These are phyloP conservation scores for Poeciliopsis gracilis DNA, from an alignment of 2,797 vertebrate genomes.

Conservation along the genomic window DNA sequence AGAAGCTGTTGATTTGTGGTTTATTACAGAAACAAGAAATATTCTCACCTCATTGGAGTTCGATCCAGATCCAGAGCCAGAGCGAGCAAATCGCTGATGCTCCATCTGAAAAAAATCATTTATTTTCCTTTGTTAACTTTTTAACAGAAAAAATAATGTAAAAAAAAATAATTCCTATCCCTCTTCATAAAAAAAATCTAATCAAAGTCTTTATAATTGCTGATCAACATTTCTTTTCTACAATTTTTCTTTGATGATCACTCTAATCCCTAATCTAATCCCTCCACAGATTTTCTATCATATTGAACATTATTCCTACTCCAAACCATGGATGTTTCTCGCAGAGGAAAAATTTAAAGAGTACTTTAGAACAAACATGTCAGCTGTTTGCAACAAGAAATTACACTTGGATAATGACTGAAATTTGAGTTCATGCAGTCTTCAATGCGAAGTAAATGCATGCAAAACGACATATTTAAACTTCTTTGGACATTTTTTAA, in stretches of 20 bases:
- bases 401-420: too few relatives aligned
- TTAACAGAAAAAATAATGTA: neutral
- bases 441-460: too few relatives aligned
- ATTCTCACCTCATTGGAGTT: constrained; percentile 12
- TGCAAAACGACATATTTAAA: too few relatives aligned
- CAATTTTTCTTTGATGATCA: neutral
- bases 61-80: neutral
- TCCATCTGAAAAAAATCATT: neutral
- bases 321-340: neutral
- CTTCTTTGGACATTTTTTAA: too few relatives aligned
- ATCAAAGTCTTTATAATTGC: neutral
- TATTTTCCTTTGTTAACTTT: too few relatives aligned
- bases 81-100: neutral
- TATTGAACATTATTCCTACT: neutral
- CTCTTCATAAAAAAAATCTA: neutral
- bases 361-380: neutral
- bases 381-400: neutral
- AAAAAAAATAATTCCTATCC: neutral
- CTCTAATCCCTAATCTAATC: neutral
- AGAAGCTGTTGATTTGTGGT: neutral
- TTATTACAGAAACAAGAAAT: neutral
- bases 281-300: neutral
- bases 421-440: too few relatives aligned
- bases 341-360: neutral
- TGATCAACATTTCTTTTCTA: neutral